Conservation (phyloP, 2,888 invertebrate species). For the Petrolisthes cinctipes region DNA sequence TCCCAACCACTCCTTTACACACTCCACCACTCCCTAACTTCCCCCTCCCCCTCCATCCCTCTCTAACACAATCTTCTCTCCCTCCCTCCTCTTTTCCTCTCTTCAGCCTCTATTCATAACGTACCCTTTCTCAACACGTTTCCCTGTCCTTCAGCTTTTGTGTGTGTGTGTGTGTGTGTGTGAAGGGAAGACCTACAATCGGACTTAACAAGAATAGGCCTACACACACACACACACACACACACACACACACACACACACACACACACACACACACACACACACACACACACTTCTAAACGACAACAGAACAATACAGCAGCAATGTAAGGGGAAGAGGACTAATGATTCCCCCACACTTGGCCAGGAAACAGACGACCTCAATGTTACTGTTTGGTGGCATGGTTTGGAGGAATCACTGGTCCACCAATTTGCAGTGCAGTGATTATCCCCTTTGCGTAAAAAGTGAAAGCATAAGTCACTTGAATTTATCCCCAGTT, state of each 20-base stretch:
- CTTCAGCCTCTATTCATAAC: too few species aligned
- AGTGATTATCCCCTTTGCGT: too few species aligned
- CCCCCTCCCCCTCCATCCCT: not conserved
- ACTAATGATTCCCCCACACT: too few species aligned
- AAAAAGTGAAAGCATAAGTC: too few species aligned
- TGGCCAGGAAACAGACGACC: too few species aligned
- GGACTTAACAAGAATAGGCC: not conserved
- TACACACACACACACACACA: conserved; percentile 3
- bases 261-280: conserved; percentile 22
- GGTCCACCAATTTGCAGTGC: too few species aligned
- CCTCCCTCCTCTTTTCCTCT: not conserved
- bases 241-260: conserved; percentile 34
- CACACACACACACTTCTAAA: conserved; percentile 5
- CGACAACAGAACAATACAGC: not conserved
- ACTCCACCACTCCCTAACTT: not conserved
- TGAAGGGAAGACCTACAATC: not conserved
- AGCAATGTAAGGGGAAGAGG: not conserved
- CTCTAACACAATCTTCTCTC: not conserved
- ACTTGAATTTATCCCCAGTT: not conserved
- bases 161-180: too few species aligned
- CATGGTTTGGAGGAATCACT: too few species aligned
- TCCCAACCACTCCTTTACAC: too few species aligned
- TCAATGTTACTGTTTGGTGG: too few species aligned
- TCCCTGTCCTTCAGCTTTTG: too few species aligned
- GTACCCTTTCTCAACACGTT: too few species aligned